A percentile compares a stretch with the other conserved stretches of the same genome.
Conservation (phyloP, 2,888 invertebrate species). For the Leptopterna dolabrata region DNA sequence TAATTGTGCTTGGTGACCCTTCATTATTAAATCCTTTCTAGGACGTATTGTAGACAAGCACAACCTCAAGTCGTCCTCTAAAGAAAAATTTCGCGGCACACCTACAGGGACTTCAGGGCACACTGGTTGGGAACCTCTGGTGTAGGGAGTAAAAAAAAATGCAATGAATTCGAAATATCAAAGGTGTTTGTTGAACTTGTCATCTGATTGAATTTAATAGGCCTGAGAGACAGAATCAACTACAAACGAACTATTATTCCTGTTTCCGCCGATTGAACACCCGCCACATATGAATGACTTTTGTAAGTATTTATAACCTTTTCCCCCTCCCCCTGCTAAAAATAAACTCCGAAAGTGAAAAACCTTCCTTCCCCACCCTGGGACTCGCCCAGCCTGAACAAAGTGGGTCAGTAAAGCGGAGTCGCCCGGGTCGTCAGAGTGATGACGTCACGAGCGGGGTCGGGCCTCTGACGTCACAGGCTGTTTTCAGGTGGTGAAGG, state of each 20-base stretch:
- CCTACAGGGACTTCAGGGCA: too few species aligned
- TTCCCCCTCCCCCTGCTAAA: neutral
- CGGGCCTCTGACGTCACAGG: slow-evolving; percentile 36
- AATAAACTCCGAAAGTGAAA: neutral
- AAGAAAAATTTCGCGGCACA: too few species aligned
- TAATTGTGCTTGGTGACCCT: too few species aligned
- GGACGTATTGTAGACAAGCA: too few species aligned
- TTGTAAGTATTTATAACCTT: slow-evolving; percentile 9
- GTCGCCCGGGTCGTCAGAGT: slow-evolving; percentile 19
- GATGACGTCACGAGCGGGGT: slow-evolving; percentile 35
- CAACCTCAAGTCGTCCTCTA: too few species aligned
- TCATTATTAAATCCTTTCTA: too few species aligned
- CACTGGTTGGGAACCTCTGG: too few species aligned
- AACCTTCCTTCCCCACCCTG: neutral
- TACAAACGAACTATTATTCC: neutral
- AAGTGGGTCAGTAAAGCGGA: slow-evolving; percentile 8
- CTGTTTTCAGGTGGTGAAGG: neutral
- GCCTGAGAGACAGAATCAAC: neutral
- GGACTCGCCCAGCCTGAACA: neutral
- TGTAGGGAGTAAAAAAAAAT: too few species aligned
- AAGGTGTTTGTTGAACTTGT: too few species aligned
- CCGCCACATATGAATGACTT: neutral
- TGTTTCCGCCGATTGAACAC: neutral
- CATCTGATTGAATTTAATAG: too few species aligned
- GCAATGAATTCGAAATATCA: too few species aligned